Evolutionary conservation across 2,888 invertebrate species (phyloP).

Genomic region (Plagiodera versicolora): DNA sequence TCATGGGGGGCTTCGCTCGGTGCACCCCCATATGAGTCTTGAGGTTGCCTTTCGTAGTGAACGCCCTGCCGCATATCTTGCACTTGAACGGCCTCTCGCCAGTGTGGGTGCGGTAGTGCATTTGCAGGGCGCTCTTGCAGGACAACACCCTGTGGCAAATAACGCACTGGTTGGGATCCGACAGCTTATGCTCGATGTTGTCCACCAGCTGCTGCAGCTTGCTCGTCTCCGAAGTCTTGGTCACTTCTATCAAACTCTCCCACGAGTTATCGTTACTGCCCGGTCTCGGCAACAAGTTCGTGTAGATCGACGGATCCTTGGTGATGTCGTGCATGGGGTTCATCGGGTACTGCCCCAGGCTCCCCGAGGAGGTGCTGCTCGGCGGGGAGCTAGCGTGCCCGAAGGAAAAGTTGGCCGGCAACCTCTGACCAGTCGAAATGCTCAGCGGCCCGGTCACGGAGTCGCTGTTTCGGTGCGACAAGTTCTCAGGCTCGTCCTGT

Average conservation of each 20-base stretch:
- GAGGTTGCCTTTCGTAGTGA: constrained; percentile 98
- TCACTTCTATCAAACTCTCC: constrained; percentile 96
- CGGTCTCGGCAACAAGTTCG: constrained; percentile 79
- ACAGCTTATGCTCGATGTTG: constrained; percentile 93
- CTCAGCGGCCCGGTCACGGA: constrained; percentile 67
- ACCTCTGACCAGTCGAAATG: constrained; percentile 68
- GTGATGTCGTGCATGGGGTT: constrained; percentile 66
- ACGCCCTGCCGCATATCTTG: constrained; percentile 94
- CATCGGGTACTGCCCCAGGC: constrained; percentile 57
- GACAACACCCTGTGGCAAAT: constrained; percentile 96
- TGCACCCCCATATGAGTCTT: constrained; percentile 99
- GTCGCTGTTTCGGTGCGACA: constrained; percentile 67
- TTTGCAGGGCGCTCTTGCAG: constrained; percentile 95
- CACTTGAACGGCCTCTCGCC: constrained; percentile 96
- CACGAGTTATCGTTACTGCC: constrained; percentile 93
- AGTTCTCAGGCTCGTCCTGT: constrained; percentile 80
- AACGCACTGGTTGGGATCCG: constrained; percentile 98
- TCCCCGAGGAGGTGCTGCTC: constrained; percentile 69
- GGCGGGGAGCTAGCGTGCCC: constrained; percentile 63
- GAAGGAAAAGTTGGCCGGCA: constrained; percentile 66
- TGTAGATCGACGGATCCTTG: constrained; percentile 77
- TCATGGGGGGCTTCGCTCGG: constrained; percentile 89
- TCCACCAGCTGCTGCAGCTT: constrained; percentile 97
- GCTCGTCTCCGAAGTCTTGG: constrained; percentile 93
- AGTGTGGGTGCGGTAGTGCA: constrained; percentile 96